Conservation (phyloP, 1,140 invertebrate species). For the Samia ricini region DNA sequence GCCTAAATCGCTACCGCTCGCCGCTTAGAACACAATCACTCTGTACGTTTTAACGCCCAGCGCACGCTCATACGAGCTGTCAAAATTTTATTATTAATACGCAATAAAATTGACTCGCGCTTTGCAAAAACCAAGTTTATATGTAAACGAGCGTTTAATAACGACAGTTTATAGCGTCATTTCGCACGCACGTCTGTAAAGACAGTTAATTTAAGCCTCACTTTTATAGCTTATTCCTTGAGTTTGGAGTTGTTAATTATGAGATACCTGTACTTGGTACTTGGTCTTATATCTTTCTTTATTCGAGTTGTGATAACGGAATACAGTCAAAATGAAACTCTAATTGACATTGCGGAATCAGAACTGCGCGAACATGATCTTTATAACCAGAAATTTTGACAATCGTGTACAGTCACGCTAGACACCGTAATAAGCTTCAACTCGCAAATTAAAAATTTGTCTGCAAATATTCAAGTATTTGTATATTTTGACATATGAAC, state of each 20-base stretch:
- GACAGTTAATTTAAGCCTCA: neutral
- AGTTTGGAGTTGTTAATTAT: neutral
- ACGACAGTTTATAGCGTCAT: constrained; percentile 7
- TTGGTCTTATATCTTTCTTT: too few relatives aligned
- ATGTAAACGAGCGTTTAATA: constrained; percentile 3
- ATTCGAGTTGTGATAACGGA: too few relatives aligned
- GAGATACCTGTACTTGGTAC: neutral
- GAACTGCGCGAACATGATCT: too few relatives aligned
- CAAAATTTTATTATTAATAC: constrained; percentile 20
- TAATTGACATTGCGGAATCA: too few relatives aligned
- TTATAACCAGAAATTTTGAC: too few relatives aligned
- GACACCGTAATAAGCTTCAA: too few relatives aligned
- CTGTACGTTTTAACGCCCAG: constrained; percentile 1
- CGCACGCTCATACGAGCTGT: constrained; percentile 15
- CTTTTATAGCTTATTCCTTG: neutral
- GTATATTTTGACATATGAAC: too few relatives aligned
- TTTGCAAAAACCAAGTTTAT: constrained; percentile 10
- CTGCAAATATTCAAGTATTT: too few relatives aligned
- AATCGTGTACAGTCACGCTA: too few relatives aligned
- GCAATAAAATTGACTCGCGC: constrained; percentile 11
- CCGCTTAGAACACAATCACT: neutral
- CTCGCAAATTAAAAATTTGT: too few relatives aligned
- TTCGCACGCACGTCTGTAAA: neutral
- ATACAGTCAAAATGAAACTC: too few relatives aligned
- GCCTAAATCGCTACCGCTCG: neutral